These are phyloP conservation scores for Celastrina argiolus DNA, from an alignment of 2,888 invertebrate genomes.

Conservation along the genomic window DNA sequence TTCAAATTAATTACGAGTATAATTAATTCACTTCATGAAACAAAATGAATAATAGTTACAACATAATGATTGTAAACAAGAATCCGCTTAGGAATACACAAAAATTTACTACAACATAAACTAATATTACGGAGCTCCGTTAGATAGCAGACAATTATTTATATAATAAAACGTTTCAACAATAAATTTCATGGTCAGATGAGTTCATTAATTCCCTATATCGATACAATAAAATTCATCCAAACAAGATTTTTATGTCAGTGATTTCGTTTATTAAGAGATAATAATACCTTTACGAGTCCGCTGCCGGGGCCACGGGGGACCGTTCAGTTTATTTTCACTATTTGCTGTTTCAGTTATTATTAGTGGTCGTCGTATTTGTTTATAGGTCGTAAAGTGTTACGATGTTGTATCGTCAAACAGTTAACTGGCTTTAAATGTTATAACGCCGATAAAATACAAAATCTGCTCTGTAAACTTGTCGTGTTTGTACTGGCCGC, in stretches of 20 bases:
- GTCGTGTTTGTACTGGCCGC: not conserved
- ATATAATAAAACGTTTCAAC: constrained; percentile 29
- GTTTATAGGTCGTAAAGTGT: constrained; percentile 74
- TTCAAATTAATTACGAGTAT: no score
- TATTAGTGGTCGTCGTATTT: constrained; percentile 73
- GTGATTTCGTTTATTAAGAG: constrained; percentile 71
- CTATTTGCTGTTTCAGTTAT: constrained; percentile 75
- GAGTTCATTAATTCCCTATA: constrained; percentile 56
- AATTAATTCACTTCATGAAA: not conserved
- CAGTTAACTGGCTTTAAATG: constrained; percentile 65
- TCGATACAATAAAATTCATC: constrained; percentile 56
- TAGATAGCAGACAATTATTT: not conserved
- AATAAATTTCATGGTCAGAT: constrained; percentile 48
- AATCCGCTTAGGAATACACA: not conserved
- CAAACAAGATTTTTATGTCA: constrained; percentile 65
- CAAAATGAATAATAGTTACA: not conserved
- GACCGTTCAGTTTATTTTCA: constrained; percentile 66
- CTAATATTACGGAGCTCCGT: not conserved
- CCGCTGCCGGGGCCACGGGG: constrained; percentile 54
- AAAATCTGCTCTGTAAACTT: constrained; percentile 34
- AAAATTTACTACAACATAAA: constrained; percentile 8
- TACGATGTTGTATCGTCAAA: constrained; percentile 66
- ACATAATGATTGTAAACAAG: not conserved
- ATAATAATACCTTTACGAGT: constrained; percentile 75
- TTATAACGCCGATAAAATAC: constrained; percentile 64